A percentile compares a stretch with the other conserved stretches of the same genome.
These are phyloP conservation scores for Mnemiopsis leidyi DNA, from an alignment of 37 sponge, comb jelly and placozoan species.

Conservation along the genomic window DNA sequence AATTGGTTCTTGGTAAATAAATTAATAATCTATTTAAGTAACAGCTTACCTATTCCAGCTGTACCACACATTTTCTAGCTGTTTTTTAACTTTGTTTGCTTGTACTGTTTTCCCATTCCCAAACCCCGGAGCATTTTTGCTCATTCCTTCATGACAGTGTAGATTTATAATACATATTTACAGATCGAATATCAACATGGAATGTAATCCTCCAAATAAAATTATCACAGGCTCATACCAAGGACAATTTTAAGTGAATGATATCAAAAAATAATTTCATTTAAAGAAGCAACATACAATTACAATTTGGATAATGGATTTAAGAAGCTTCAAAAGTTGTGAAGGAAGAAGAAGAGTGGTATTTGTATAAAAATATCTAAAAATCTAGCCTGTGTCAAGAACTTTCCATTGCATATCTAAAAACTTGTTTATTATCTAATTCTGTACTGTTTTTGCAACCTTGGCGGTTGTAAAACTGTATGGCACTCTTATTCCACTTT, in stretches of 20 bases:
- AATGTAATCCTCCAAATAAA: too few species aligned
- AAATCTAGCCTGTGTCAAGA: not conserved
- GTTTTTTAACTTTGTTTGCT: not conserved
- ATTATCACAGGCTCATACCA: too few species aligned
- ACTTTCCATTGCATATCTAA: not conserved
- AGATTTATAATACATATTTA: too few species aligned
- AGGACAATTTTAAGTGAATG: too few species aligned
- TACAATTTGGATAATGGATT: too few species aligned
- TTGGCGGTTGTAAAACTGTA: not conserved
- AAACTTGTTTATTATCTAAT: not conserved
- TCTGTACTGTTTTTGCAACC: not conserved
- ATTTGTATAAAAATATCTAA: too few species aligned
- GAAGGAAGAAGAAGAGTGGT: too few species aligned
- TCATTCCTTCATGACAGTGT: slow-evolving; percentile 17
- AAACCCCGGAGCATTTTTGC: not conserved
- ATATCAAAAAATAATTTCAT: too few species aligned
- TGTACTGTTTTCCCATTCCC: not conserved
- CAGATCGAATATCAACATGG: too few species aligned
- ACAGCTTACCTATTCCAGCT: slow-evolving; percentile 16
- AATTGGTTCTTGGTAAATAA: too few species aligned
- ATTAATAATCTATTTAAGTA: not conserved
- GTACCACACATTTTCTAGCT: slow-evolving; percentile 41
- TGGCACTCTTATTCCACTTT: slow-evolving; percentile 23
- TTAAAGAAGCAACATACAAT: too few species aligned
- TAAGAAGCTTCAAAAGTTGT: too few species aligned